Evolutionary conservation across 2,888 invertebrate species (phyloP), one percentile per base, ranked within the genome.

Genomic region (Melangyna quadrimaculata): DNA sequence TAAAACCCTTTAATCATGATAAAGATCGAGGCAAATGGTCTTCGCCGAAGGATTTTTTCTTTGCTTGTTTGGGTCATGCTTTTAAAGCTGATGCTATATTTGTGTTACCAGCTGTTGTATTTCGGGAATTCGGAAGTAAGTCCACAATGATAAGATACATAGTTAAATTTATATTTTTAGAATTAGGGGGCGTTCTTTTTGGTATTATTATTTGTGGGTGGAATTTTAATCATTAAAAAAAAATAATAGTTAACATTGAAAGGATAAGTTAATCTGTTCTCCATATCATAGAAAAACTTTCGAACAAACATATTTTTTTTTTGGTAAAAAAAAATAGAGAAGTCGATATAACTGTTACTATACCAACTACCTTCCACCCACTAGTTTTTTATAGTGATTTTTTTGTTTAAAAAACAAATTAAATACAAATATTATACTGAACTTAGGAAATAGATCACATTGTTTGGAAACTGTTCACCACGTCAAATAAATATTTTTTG

Each of bases 81-180:
- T 96, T 97, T 53, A 96, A 96, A 59, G 94, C 96, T 82, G 96
- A 96, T 87, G 95, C 96, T 89, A 94, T 97, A 35, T 95, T 95
- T 95, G 93, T 96, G 86, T 95, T 96, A 91, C 96, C 89, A 1
- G 88, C 89, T 88, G 88, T 89, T 80, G 80, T 89, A 5, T 89
- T 88, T 35, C 86, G 78, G 14, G 88, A 90, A 19, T 83, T 89
- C 86, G 89, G 89, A 14, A 77, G 91, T 91, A 87, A 91, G 90
- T 90, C 12, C 2, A 27, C 6, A 32, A 7, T 55, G 55, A 55
- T 32, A n/a, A 32, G 0, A 32, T 24, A 27, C 3, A 3, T 27
- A 27, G 27, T 12, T 32, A 19, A 1, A 17, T 57, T n/a, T n/a
- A 55, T 29, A 17, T 0, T 5, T 10, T 51, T 22, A 51, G n/a